phyloP scores from a whole-genome alignment of 2,888 invertebrate species.

The Prostheceraeus crozeri region DNA sequence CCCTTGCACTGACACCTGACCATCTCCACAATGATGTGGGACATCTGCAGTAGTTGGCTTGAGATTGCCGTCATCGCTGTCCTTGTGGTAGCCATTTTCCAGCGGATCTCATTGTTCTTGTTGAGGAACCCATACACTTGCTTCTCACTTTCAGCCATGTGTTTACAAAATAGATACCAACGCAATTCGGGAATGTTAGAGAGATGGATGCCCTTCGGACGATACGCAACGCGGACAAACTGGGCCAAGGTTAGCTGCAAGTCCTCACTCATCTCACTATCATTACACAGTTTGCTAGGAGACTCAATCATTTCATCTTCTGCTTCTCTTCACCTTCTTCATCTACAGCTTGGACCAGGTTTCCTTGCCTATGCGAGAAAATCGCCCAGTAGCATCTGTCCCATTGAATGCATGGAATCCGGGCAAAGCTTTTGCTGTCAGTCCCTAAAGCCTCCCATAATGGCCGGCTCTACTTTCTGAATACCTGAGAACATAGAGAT shows the following conservation, averaged over 20 bases:
- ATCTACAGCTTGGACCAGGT: constrained; percentile 28
- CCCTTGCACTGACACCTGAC: constrained; percentile 30
- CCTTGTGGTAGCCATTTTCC: constrained; percentile 33
- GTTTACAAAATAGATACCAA: constrained; percentile 36
- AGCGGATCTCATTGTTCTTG: constrained; percentile 16
- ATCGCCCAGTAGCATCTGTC: constrained; percentile 33
- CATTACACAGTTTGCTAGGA: not conserved
- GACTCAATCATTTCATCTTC: not conserved
- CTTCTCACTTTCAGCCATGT: constrained; percentile 18
- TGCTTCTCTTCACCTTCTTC: not conserved
- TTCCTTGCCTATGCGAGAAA: constrained; percentile 36
- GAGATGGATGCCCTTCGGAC: constrained; percentile 31
- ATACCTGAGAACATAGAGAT: constrained; percentile 1
- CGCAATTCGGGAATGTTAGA: constrained; percentile 30
- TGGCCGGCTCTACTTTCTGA: no score
- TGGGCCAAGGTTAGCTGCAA: constrained; percentile 5
- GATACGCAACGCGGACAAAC: constrained; percentile 30
- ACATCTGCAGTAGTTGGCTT: constrained; percentile 24
- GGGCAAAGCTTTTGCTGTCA: constrained; percentile 19
- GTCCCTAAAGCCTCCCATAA: no score
- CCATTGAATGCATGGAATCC: constrained; percentile 30
- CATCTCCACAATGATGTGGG: constrained; percentile 32
- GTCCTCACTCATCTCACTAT: not conserved
- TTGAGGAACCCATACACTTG: constrained; percentile 25
- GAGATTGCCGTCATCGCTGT: constrained; percentile 28